Evolutionary conservation across 2,888 invertebrate species (phyloP).

Genomic region (Rhagonycha fulva): DNA sequence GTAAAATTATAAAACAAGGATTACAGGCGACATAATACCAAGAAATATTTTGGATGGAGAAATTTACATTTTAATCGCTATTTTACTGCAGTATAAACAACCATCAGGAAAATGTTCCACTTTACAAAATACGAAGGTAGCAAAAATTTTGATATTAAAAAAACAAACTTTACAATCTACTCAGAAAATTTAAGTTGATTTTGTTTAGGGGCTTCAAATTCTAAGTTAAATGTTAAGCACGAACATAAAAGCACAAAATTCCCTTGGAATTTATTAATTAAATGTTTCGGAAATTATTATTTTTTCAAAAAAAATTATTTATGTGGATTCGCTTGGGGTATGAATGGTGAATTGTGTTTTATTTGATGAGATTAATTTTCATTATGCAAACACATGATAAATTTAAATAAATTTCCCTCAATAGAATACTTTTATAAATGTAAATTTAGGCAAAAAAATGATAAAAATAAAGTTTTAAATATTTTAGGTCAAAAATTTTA

Average conservation of each 20-base stretch:
- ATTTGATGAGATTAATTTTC: neutral
- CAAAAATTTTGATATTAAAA: neutral
- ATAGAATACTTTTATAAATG: neutral
- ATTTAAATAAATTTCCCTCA: neutral
- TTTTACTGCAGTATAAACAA: conserved; percentile 8
- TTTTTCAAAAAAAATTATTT: neutral
- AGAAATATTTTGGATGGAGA: conserved; percentile 16
- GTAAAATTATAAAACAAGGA: conserved; percentile 18
- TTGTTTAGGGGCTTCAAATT: neutral
- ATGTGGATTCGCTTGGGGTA: neutral
- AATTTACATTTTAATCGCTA: conserved; percentile 26
- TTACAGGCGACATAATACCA: conserved; percentile 16
- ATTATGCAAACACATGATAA: neutral
- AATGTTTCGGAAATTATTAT: neutral
- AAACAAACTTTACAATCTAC: neutral
- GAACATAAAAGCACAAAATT: neutral
- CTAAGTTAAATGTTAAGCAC: neutral
- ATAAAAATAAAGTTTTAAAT: neutral
- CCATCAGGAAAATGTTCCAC: neutral
- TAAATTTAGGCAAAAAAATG: neutral
- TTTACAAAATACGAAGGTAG: neutral
- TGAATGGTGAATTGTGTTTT: neutral
- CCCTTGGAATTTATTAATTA: neutral
- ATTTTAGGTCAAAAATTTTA: neutral
- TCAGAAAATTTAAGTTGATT: neutral